Percentiles rank a stretch among this genome's conserved stretches.
phyloP scores from a whole-genome alignment of 2,797 vertebrate species.

The Myoxocephalus aenaeus region DNA sequence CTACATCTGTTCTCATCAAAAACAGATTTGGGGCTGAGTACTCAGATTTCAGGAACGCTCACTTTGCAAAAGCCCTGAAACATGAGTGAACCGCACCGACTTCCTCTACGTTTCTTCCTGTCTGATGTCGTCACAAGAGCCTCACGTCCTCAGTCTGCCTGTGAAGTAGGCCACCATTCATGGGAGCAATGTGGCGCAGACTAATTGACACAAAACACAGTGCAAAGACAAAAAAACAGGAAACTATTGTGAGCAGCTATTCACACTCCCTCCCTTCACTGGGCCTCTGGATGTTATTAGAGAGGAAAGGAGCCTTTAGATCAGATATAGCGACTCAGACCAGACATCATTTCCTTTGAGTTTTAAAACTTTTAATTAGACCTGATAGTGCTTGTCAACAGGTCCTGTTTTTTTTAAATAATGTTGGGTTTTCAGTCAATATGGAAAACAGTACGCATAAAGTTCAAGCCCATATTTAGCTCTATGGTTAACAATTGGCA shows the following conservation, averaged over 20 bases:
- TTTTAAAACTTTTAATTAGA: slow-evolving; percentile 42
- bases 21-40: slow-evolving; percentile 57
- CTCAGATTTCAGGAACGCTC: slow-evolving; percentile 48
- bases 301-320: slow-evolving; percentile 47
- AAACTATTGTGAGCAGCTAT: slow-evolving; percentile 68
- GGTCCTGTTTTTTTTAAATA: slow-evolving; percentile 22
- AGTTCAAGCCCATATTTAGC: slow-evolving; percentile 1
- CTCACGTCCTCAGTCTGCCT: slow-evolving; percentile 38
- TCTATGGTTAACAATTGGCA: background rate
- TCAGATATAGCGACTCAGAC: slow-evolving; percentile 50
- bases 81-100: background rate
- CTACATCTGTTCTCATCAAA: slow-evolving; percentile 63
- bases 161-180: slow-evolving; percentile 66
- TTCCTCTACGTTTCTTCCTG: slow-evolving; percentile 19
- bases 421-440: slow-evolving; percentile 28
- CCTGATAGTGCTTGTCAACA: slow-evolving; percentile 18
- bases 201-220: slow-evolving; percentile 74
- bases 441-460: background rate
- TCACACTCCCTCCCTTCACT: slow-evolving; percentile 52
- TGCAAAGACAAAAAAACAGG: slow-evolving; percentile 61
- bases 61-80: slow-evolving; percentile 21
- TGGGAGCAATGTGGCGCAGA: slow-evolving; percentile 57
- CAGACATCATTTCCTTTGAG: slow-evolving; percentile 70
- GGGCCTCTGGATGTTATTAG: slow-evolving; percentile 76
- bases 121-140: slow-evolving; percentile 13